A percentile compares a stretch with the other conserved stretches of the same genome.
These are phyloP conservation scores for Dolichoris vasculosae DNA, from an alignment of 1,140 invertebrate species.

Conservation along the genomic window DNA sequence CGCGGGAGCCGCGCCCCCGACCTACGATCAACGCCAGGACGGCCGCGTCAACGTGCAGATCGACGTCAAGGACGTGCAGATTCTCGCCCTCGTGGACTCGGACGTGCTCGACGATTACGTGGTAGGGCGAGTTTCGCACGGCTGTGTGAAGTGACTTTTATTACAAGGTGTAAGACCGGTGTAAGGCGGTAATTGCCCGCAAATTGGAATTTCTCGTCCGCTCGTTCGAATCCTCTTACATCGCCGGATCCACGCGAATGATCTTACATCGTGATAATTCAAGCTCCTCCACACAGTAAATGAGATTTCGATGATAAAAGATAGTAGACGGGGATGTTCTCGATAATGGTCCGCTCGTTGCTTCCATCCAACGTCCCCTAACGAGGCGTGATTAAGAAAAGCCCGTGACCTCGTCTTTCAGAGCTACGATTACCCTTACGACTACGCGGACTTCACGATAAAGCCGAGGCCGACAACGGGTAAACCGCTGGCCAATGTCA, in stretches of 20 bases:
- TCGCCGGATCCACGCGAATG: too few relatives aligned
- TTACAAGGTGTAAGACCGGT: not conserved
- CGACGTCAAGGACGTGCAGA: conserved; percentile 84
- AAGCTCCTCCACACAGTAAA: not conserved
- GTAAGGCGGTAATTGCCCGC: too few relatives aligned
- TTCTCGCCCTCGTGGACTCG: conserved; percentile 80
- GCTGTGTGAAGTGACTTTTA: not conserved
- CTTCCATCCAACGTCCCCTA: too few relatives aligned
- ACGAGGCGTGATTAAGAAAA: not conserved
- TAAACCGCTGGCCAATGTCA: not conserved
- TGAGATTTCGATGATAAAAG: conserved; percentile 12
- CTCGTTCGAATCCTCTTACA: too few relatives aligned
- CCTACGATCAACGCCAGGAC: conserved; percentile 83
- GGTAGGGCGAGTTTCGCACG: conserved; percentile 59
- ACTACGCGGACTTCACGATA: conserved; percentile 73
- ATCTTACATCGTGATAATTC: not conserved
- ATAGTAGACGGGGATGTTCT: not conserved
- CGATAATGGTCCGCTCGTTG: too few relatives aligned
- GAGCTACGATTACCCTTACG: conserved; percentile 73
- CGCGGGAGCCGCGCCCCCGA: not conserved
- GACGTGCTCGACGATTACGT: conserved; percentile 75
- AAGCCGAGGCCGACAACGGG: conserved; percentile 60
- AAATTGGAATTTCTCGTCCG: too few relatives aligned
- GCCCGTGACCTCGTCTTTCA: conserved; percentile 53
- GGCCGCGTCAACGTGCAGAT: conserved; percentile 86